phyloP scores from a whole-genome alignment of 2,797 vertebrate species.

The Zalophus californianus region DNA sequence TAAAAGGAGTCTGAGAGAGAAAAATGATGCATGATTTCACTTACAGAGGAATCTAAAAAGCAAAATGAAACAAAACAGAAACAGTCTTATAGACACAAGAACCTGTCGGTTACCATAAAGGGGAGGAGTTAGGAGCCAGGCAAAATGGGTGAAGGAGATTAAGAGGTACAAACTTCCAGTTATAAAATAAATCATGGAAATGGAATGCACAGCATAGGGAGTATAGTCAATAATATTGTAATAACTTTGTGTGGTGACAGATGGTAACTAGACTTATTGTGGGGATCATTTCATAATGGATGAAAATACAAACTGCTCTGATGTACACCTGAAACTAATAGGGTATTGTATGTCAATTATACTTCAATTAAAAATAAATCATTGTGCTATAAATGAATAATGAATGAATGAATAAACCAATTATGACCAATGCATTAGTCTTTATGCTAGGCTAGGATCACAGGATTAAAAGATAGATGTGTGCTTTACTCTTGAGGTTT shows the following conservation, averaged over 20 bases:
- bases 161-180: not conserved
- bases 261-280: not conserved
- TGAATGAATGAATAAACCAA: not conserved
- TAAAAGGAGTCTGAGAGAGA: not conserved
- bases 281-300: not conserved
- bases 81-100: not conserved
- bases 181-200: not conserved
- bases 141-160: not conserved
- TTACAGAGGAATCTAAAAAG: not conserved
- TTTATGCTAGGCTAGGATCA: not conserved
- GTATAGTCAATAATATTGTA: not conserved
- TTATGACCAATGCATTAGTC: not conserved
- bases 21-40: not conserved
- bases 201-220: not conserved
- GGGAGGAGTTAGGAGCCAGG: not conserved
- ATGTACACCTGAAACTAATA: not conserved
- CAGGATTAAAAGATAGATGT: not conserved
- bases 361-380: not conserved
- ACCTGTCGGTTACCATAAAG: not conserved
- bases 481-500: not conserved
- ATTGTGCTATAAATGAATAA: not conserved
- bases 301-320: not conserved
- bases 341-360: not conserved
- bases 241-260: not conserved
- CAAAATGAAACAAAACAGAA: not conserved